These are phyloP conservation scores for Chamaea fasciata DNA, from an alignment of 2,113 vertebrate genomes.

Conservation along the genomic window DNA sequence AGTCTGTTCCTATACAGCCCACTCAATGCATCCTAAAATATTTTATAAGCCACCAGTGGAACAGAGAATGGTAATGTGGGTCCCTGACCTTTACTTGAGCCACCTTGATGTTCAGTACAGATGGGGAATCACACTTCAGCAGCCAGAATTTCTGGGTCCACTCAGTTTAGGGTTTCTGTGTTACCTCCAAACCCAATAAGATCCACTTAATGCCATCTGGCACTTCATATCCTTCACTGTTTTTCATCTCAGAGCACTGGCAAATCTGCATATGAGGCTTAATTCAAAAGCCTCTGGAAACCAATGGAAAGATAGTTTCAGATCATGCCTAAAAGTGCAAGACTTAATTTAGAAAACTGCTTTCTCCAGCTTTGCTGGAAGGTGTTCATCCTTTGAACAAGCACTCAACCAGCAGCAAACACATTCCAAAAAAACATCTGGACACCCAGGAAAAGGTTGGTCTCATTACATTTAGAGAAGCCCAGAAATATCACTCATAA, in stretches of 20 bases:
- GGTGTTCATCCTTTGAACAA: neutral
- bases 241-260: neutral
- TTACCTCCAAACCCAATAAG: slow-evolving; percentile 11
- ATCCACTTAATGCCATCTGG: slow-evolving; percentile 20
- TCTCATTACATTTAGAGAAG: neutral
- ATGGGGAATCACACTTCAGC: slow-evolving; percentile 3
- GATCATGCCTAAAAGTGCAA: neutral
- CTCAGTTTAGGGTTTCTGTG: neutral
- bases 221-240: neutral
- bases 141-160: slow-evolving; percentile 18
- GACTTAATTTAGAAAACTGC: neutral
- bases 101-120: slow-evolving; percentile 32
- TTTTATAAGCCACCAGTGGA: slow-evolving; percentile 37
- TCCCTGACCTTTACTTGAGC: slow-evolving; percentile 42
- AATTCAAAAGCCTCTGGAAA: slow-evolving; percentile 20
- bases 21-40: slow-evolving; percentile 51
- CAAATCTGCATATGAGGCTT: neutral
- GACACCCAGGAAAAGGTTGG: neutral
- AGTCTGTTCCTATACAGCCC: slow-evolving; percentile 38
- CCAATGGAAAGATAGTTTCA: neutral
- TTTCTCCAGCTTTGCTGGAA: neutral
- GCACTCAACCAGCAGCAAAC: neutral
- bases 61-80: neutral
- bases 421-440: neutral
- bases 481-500: neutral